These are phyloP conservation scores for Ashinkailepas kermadecensis DNA, from an alignment of 2,888 invertebrate species.

Conservation along the genomic window DNA sequence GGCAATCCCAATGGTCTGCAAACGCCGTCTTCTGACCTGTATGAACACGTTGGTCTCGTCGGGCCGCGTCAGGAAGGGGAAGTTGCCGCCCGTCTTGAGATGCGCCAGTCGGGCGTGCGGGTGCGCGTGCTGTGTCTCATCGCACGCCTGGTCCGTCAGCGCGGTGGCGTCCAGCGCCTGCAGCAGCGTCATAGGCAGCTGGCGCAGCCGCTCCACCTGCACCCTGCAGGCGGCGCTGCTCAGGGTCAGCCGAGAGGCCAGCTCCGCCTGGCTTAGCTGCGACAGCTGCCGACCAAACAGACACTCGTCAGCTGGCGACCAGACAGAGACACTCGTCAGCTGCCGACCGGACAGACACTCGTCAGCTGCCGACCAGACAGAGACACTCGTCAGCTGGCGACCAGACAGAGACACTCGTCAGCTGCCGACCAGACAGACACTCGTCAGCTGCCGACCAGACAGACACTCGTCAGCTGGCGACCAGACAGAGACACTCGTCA, in stretches of 20 bases:
- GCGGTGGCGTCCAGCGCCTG: slow-evolving; percentile 87
- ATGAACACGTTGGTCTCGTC: slow-evolving; percentile 84
- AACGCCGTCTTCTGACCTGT: slow-evolving; percentile 51
- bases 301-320: background rate
- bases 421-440: background rate
- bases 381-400: background rate
- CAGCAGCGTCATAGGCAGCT: slow-evolving; percentile 69
- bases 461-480: background rate
- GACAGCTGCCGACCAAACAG: slow-evolving; percentile 57
- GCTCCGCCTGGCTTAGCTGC: slow-evolving; percentile 66
- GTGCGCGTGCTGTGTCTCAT: slow-evolving; percentile 76
- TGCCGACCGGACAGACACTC: no score
- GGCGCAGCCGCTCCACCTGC: slow-evolving; percentile 53
- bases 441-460: background rate
- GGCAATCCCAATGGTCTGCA: no score
- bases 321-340: background rate
- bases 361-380: background rate
- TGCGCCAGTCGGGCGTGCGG: slow-evolving; percentile 78
- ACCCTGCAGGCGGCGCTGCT: slow-evolving; percentile 75
- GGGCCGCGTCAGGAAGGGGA: slow-evolving; percentile 78
- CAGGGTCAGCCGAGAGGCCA: slow-evolving; percentile 76
- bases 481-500: no score
- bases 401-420: background rate
- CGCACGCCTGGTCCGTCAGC: slow-evolving; percentile 62
- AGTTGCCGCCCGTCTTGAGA: slow-evolving; percentile 80